phyloP scores from a whole-genome alignment of 2,113 vertebrate genomes.

The Plestiodon gilberti region DNA sequence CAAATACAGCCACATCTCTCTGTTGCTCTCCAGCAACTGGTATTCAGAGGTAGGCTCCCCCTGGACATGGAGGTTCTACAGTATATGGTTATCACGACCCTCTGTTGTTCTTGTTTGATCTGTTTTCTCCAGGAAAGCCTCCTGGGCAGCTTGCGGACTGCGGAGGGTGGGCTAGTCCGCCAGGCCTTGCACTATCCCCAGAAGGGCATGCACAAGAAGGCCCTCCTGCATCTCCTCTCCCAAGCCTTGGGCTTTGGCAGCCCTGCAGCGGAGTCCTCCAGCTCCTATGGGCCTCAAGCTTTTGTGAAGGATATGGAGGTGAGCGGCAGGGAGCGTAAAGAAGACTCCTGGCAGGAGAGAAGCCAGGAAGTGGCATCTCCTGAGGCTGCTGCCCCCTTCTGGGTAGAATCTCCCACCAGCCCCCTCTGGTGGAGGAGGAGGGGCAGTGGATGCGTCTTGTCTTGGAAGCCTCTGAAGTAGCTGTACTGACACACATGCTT shows the following conservation, averaged over 20 bases:
- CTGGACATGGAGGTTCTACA: too few species aligned
- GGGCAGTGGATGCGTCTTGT: too few species aligned
- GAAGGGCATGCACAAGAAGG: conserved; percentile 56
- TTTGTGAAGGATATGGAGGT: conserved; percentile 82
- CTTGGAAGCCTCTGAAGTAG: too few species aligned
- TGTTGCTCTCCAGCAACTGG: too few species aligned
- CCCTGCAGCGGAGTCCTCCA: neutral
- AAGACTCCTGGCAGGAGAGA: neutral
- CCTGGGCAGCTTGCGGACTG: conserved; percentile 64
- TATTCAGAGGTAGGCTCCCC: too few species aligned
- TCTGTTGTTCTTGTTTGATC: neutral
- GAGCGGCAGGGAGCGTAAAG: fast-evolving
- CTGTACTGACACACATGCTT: too few species aligned
- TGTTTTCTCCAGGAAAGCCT: conserved; percentile 61
- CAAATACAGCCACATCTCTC: too few species aligned
- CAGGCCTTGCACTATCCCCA: conserved; percentile 71
- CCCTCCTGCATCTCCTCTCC: conserved; percentile 77
- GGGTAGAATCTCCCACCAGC: too few species aligned
- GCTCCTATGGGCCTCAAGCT: conserved; percentile 69
- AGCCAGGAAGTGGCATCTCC: too few species aligned
- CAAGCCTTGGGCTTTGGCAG: conserved; percentile 73
- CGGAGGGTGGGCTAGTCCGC: conserved; percentile 74
- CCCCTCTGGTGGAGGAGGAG: fast-evolving
- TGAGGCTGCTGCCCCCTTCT: neutral
- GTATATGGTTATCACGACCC: too few species aligned